A percentile compares a stretch with the other conserved stretches of the same genome.
Evolutionary conservation across 2,113 vertebrate species (phyloP).

Genomic region (Dipodomys spectabilis): DNA sequence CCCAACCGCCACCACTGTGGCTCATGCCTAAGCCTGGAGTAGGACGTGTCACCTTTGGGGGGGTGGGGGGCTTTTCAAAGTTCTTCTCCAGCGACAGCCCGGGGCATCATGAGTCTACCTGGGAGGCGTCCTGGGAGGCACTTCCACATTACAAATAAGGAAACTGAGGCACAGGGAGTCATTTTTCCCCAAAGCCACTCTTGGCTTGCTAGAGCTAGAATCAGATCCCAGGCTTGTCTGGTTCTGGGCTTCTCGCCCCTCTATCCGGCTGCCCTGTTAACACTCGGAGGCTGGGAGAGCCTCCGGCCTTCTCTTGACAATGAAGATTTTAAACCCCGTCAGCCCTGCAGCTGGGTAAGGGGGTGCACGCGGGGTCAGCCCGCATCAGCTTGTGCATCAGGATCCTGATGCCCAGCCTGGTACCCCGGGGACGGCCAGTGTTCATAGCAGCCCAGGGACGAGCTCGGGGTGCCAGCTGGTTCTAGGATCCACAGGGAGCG

Average conservation of each 20-base stretch:
- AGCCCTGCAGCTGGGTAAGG: accelerated
- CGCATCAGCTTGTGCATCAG: accelerated
- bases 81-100: not conserved
- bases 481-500: not conserved
- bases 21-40: not conserved
- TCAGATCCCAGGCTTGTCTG: not conserved
- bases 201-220: not conserved
- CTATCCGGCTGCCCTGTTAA: not conserved
- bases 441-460: not conserved
- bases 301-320: not conserved
- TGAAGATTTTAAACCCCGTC: too few relatives aligned
- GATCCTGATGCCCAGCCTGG: not conserved
- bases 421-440: not conserved
- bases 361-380: accelerated
- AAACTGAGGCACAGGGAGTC: not conserved
- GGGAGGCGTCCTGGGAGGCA: not conserved
- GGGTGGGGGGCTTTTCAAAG: not conserved
- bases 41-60: not conserved
- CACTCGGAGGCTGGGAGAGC: accelerated
- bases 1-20: not conserved
- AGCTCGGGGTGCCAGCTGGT: not conserved
- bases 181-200: not conserved
- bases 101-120: not conserved
- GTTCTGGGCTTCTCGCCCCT: accelerated
- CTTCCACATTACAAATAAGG: not conserved